Evolutionary conservation across 2,888 invertebrate species (phyloP), one percentile per base, ranked within the genome.

Genomic region (Gibbula magus): DNA sequence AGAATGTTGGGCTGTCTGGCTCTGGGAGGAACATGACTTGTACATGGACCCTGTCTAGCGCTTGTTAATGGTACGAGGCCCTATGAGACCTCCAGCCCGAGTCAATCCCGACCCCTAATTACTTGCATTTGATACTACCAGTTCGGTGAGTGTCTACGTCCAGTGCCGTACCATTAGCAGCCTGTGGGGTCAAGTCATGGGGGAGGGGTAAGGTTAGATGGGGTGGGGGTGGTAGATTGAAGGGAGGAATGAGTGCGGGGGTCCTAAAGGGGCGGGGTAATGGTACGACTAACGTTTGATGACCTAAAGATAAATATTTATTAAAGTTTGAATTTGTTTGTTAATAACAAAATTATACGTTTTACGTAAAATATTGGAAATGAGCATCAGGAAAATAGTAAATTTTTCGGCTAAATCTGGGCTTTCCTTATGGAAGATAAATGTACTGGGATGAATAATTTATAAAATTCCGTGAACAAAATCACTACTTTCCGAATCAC

Each of bases 11-110:
- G 51, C 25, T 35, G 75, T 70, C 70, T 70, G 70, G 70, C 32
- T 16, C 3, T 39, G 32, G 20, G 39, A 35, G 32, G 20, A n/a
- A 70, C 75, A 54, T 29, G 53, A 52, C n/a, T 13, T n/a, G 13
- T 54, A 53, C 52, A 75, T 25, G 52, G n/a, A 20, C 53, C 54
- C 16, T 25, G 52, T 54, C 53, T 75, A 53, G 52, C 25, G 32
- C 75, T 29, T n/a, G 54, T 29, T 53, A 75, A 75, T 75, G 75
- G 75, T 51, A 75, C 32, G 52, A n/a, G 35, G 53, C 53, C 53
- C 53, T 53, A 5, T 32, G 32, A 35, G 54, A 54, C 25, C 75
- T 35, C 25, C 29, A 75, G 16, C n/a, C 18, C 75, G 75, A 52
- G 54, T 8, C 53, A 8, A n/a, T 25, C 10, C 54, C 10, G 0